Evolutionary conservation across 2,888 invertebrate genomes (phyloP).

Genomic region (Dynastes grantii): DNA sequence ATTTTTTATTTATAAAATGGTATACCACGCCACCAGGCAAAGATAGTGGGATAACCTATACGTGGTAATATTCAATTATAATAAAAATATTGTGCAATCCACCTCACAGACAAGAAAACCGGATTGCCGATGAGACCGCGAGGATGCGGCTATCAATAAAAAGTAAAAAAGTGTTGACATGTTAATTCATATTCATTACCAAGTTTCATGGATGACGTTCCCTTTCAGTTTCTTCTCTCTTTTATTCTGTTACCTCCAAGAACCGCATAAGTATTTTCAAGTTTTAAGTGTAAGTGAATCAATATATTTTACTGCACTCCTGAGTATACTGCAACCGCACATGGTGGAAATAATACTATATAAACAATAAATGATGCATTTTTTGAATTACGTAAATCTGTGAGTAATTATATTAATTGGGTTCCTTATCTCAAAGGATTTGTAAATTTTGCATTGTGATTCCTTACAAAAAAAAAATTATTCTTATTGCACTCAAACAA

Average conservation of each 20-base stretch:
- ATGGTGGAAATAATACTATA: too few species aligned
- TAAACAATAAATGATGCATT: too few species aligned
- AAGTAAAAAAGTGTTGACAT: slow-evolving; percentile 52
- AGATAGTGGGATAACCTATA: slow-evolving; percentile 36
- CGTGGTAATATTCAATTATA: slow-evolving; percentile 47
- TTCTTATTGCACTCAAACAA: too few species aligned
- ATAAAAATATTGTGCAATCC: slow-evolving; percentile 47
- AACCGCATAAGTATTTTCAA: slow-evolving; percentile 19
- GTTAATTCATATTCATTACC: slow-evolving; percentile 52
- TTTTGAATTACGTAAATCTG: too few species aligned
- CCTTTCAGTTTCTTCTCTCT: slow-evolving; percentile 17
- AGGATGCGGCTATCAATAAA: slow-evolving; percentile 40
- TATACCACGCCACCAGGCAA: slow-evolving; percentile 42
- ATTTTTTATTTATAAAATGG: slow-evolving; percentile 44
- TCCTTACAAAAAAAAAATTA: too few species aligned
- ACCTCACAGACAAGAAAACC: slow-evolving; percentile 40
- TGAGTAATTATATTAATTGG: too few species aligned
- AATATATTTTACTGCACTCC: too few species aligned
- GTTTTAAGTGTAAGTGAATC: background rate
- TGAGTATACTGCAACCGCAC: too few species aligned
- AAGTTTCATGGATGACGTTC: slow-evolving; percentile 27
- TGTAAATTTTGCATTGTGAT: too few species aligned
- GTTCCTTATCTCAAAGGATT: too few species aligned
- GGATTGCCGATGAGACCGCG: slow-evolving; percentile 31
- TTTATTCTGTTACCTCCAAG: slow-evolving; percentile 13